These are phyloP conservation scores for Ooceraea biroi DNA, from an alignment of 1,140 invertebrate species.

Conservation along the genomic window DNA sequence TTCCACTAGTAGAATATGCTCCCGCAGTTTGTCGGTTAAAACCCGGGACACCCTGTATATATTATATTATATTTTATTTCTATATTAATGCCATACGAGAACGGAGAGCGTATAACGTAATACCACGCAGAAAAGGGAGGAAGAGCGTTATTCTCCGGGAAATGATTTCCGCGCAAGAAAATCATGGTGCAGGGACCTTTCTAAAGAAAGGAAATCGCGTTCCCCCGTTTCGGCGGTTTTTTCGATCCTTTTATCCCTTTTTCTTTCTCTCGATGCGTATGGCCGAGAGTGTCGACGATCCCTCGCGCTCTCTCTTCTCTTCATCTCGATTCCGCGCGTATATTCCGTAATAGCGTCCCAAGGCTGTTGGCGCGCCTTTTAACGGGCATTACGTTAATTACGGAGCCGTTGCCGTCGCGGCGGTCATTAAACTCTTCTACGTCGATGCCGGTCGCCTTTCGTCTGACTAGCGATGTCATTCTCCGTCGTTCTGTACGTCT, in stretches of 20 bases:
- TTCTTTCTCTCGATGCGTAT: background rate
- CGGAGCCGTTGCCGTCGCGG: background rate
- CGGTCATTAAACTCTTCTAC: slow-evolving; percentile 77
- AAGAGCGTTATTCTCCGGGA: background rate
- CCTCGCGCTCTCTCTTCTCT: background rate
- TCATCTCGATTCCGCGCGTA: slow-evolving; percentile 7
- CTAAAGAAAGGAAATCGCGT: background rate
- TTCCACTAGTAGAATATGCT: too few species aligned
- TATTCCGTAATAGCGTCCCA: slow-evolving; percentile 41
- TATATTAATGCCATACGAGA: background rate
- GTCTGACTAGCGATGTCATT: slow-evolving; percentile 26
- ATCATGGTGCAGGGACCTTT: background rate
- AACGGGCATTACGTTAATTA: slow-evolving; percentile 73
- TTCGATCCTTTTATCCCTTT: background rate
- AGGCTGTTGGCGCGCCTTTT: slow-evolving; percentile 50
- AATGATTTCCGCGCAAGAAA: background rate
- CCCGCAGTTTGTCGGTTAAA: too few species aligned
- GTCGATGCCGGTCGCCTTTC: slow-evolving; percentile 62
- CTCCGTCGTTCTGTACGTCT: background rate
- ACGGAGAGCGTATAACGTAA: background rate
- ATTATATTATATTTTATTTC: too few species aligned
- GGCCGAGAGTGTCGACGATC: background rate
- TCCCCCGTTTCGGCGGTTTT: background rate
- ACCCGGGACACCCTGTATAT: too few species aligned
- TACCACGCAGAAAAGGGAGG: background rate